Evolutionary conservation across 2,888 invertebrate species (phyloP).

Genomic region (Acleris literana): DNA sequence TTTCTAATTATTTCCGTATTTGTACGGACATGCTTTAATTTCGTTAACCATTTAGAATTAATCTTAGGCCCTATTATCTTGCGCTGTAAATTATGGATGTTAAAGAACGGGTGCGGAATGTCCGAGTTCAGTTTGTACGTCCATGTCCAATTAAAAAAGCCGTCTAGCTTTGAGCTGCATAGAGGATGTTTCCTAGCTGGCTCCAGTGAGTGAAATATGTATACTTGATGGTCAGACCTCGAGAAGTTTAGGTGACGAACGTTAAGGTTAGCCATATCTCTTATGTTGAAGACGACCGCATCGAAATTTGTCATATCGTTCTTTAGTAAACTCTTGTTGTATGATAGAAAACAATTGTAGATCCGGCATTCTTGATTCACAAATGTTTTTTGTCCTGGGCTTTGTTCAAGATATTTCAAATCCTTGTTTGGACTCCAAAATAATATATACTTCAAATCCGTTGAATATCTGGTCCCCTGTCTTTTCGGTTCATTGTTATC

Average conservation of each 20-base stretch:
- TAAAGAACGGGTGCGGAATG: slow-evolving; percentile 64
- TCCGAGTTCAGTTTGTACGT: slow-evolving; percentile 71
- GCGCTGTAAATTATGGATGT: slow-evolving; percentile 52
- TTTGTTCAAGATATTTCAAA: slow-evolving; percentile 39
- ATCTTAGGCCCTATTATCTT: slow-evolving; percentile 58
- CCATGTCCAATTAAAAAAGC: slow-evolving; percentile 77
- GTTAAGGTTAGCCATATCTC: slow-evolving; percentile 52
- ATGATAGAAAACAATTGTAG: slow-evolving; percentile 70
- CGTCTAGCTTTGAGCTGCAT: slow-evolving; percentile 59
- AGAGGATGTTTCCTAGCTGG: slow-evolving; percentile 60
- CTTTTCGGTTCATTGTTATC: slow-evolving; percentile 32
- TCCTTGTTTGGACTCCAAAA: slow-evolving; percentile 57
- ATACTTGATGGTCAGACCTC: slow-evolving; percentile 60
- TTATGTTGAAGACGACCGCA: slow-evolving; percentile 63
- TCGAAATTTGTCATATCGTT: slow-evolving; percentile 60
- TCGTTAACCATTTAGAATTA: slow-evolving; percentile 54
- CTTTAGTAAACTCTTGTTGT: slow-evolving; percentile 53
- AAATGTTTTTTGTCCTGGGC: slow-evolving; percentile 58
- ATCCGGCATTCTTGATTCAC: slow-evolving; percentile 65
- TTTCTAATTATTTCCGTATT: slow-evolving; percentile 44
- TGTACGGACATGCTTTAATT: slow-evolving; percentile 51
- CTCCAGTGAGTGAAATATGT: slow-evolving; percentile 66
- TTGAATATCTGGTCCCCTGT: slow-evolving; percentile 45
- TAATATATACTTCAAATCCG: slow-evolving; percentile 71
- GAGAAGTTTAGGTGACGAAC: slow-evolving; percentile 48